Evolutionary conservation across 1,140 invertebrate genomes (phyloP), one percentile per base, ranked within the genome.

Genomic region (Phymastichus coffea): DNA sequence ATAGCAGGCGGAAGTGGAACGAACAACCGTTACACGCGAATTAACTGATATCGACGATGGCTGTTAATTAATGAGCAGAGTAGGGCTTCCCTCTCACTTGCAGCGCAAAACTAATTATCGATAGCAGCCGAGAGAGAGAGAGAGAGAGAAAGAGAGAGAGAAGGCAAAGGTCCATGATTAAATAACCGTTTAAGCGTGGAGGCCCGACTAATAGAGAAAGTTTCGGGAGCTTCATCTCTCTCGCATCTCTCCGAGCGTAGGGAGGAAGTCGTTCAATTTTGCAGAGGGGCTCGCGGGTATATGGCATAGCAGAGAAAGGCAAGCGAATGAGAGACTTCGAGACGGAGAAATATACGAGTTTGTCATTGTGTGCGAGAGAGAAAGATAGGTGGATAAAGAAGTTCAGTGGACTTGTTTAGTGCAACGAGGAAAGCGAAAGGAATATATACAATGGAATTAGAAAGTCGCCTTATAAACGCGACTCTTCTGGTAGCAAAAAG

Each of bases 391-490:
- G 40, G 56, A 28, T 22, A 40, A 52, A 23, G 30, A 40, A 23
- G n/a, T 26, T 52, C 63, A 57, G 53, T 22, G 10, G 19, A 26
- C 43, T 30, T 7, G 12, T 12, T 33, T 12, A 44, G 57, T 25
- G 40, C 46, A 48, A 43, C 25, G 60, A 63, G 53, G 61, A 58
- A 68, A 68, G 63, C 66, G 61, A 57, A 62, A 59, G 63, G 56
- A 58, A 7, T 33, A 7, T 33, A 6, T 7, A 6, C 28, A 33
- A n/a, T n/a, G n/a, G n/a, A n/a, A n/a, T n/a, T n/a, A n/a, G n/a
- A n/a, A n/a, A n/a, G n/a, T n/a, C n/a, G n/a, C n/a, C n/a, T n/a
- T n/a, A n/a, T n/a, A n/a, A n/a, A n/a, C n/a, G n/a, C n/a, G n/a
- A n/a, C n/a, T n/a, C n/a, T n/a, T n/a, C n/a, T n/a, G n/a, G n/a